A percentile compares a stretch with the other conserved stretches of the same genome.
phyloP scores from a whole-genome alignment of 2,888 invertebrate genomes.

The Drosophila paramelanica region DNA sequence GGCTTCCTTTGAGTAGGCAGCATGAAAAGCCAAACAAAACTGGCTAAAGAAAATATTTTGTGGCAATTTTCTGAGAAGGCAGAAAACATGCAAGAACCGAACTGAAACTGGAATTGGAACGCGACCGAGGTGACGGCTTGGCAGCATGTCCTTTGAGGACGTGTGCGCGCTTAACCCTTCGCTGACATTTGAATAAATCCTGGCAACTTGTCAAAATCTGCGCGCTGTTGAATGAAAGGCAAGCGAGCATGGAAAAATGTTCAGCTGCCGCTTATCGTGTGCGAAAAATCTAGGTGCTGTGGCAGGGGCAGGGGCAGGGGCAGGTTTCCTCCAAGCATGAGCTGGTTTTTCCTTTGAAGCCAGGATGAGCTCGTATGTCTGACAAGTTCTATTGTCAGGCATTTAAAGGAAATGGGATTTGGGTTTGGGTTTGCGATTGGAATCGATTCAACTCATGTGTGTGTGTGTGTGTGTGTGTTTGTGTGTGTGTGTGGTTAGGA shows the following conservation, averaged over 20 bases:
- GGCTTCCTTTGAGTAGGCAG: conserved; percentile 7
- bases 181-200: conserved; percentile 78
- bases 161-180: conserved; percentile 68
- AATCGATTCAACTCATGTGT: neutral
- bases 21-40: conserved; percentile 45
- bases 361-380: conserved; percentile 47
- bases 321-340: conserved; percentile 1
- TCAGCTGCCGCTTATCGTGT: conserved; percentile 77
- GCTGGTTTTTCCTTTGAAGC: conserved; percentile 33
- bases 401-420: conserved; percentile 68
- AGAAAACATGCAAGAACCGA: conserved; percentile 13
- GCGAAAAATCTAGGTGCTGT: conserved; percentile 65
- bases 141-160: conserved; percentile 7
- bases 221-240: conserved; percentile 51
- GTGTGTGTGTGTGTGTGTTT: too few relatives aligned
- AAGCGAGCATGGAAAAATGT: conserved; percentile 71
- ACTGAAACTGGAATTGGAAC: conserved; percentile 15
- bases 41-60: conserved; percentile 76
- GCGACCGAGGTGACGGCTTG: neutral
- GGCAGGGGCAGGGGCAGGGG: neutral
- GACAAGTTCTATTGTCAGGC: conserved; percentile 61
- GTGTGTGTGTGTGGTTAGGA: conserved; percentile 17
- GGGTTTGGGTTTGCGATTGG: conserved; percentile 5
- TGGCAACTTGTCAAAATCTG: conserved; percentile 78
- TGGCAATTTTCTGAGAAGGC: conserved; percentile 51